phyloP scores from a whole-genome alignment of 2,113 vertebrate genomes.

The Anguilla japonica region DNA sequence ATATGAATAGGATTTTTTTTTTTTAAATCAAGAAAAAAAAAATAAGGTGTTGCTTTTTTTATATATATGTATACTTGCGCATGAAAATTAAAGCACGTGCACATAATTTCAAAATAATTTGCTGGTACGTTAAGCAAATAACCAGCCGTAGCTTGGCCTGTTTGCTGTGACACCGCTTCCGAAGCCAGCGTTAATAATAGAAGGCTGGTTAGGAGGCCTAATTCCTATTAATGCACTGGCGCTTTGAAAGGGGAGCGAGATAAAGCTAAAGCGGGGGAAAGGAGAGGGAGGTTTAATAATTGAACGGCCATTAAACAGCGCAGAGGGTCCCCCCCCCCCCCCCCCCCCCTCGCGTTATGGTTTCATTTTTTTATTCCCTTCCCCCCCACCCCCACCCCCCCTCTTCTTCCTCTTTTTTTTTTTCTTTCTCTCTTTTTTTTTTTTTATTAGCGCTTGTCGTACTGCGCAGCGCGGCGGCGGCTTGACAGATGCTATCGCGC shows the following conservation, averaged over 20 bases:
- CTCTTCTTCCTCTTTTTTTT: not conserved
- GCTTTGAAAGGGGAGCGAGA: constrained; percentile 13
- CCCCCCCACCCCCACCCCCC: not conserved
- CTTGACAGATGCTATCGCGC: constrained; percentile 51
- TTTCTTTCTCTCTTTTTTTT: not conserved
- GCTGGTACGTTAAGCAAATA: constrained; percentile 23
- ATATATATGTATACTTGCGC: not conserved
- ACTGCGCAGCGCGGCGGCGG: constrained; percentile 18
- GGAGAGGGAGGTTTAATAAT: constrained; percentile 24
- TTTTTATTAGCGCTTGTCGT: constrained; percentile 41
- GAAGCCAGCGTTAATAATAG: constrained; percentile 10
- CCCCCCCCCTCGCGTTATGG: not conserved
- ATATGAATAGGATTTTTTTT: not conserved
- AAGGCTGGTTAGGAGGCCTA: not conserved
- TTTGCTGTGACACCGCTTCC: constrained; percentile 12
- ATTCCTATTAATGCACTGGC: constrained; percentile 22
- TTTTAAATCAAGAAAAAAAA: not conserved
- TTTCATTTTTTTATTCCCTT: not conserved
- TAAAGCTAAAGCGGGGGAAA: not conserved
- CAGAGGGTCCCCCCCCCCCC: not conserved
- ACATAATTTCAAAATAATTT: constrained; percentile 28
- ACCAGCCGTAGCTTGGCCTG: not conserved
- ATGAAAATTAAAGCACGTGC: constrained; percentile 13
- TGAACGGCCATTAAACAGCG: constrained; percentile 29
- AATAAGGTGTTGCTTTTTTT: constrained; percentile 1